These are phyloP conservation scores for Theodoxus fluviatilis DNA, from an alignment of 2,888 invertebrate genomes.

Conservation along the genomic window DNA sequence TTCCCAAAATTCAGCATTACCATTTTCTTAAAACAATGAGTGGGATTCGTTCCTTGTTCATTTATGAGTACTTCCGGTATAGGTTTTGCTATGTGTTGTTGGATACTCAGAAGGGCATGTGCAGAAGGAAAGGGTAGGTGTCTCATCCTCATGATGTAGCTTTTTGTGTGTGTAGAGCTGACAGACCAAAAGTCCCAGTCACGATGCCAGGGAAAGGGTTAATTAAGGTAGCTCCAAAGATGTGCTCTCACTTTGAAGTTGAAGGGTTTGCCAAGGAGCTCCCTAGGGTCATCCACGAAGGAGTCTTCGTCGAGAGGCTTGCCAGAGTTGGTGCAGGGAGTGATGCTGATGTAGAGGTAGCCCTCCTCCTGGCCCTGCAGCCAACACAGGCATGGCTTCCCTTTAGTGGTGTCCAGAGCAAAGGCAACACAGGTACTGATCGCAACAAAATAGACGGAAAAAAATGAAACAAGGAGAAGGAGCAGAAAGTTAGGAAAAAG, in stretches of 20 bases:
- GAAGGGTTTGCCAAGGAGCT: slow-evolving; percentile 60
- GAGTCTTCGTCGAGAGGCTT: slow-evolving; percentile 59
- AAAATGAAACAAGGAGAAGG: background rate
- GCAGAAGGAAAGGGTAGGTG: background rate
- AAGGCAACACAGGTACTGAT: too few relatives aligned
- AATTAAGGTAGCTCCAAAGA: too few relatives aligned
- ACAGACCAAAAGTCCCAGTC: background rate
- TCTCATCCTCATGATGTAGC: too few relatives aligned
- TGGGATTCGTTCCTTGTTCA: too few relatives aligned
- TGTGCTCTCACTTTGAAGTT: slow-evolving; percentile 59
- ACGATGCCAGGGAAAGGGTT: too few relatives aligned
- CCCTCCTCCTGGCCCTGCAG: slow-evolving; percentile 63
- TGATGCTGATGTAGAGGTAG: slow-evolving; percentile 53
- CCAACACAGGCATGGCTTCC: too few relatives aligned
- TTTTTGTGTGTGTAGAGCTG: too few relatives aligned
- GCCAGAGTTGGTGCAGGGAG: slow-evolving; percentile 60
- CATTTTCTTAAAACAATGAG: too few relatives aligned
- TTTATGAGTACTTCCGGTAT: too few relatives aligned
- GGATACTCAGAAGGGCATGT: background rate
- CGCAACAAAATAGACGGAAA: background rate
- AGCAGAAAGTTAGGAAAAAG: too few relatives aligned
- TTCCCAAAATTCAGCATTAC: too few relatives aligned
- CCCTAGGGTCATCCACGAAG: slow-evolving; percentile 63
- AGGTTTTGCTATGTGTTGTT: background rate
- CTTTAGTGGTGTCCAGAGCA: slow-evolving; percentile 65